Base-by-base conservation (phyloP, 2,797 vertebrate species). In the Acanthornis magna region DNA sequence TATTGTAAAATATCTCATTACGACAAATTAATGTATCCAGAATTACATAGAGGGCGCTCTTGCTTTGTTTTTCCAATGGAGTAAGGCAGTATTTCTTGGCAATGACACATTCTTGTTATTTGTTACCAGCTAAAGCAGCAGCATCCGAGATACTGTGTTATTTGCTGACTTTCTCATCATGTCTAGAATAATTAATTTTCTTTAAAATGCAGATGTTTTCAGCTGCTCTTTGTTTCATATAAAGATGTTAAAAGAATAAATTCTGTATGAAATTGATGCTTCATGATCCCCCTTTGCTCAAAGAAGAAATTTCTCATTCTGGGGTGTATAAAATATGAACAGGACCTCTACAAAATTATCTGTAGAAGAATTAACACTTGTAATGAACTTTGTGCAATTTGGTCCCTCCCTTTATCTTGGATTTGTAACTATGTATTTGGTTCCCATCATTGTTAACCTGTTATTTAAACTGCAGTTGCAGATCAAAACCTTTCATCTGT, bases 1-100 rank as follows among this genome's bases (percentile, higher is more conserved):
- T 73, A 29, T 81, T 90, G 38, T 85, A 68, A 88, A 94, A 75
- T 72, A 29, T 23, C 12, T 34, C 4, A 3, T 19, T 54, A 54
- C 30, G 67, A 38, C 26, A 25, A 66, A 80, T 45, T 62, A 79
- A 53, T 91, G 47, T 72, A 58, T 23, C 38, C 2, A 2, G 40
- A 75, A 67, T 47, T 96, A 54, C 76, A 73, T 16, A 97, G 95
- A 97, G 97, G 97, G 97, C 97, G 96, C 95, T 97, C 92, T 95
- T 96, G 94, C 85, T 95, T 98, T 26, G 20, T 76, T 89, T 97
- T 97, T 95, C 85, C 78, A 85, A 13, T 85, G 65, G 36, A 78
- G 45, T 70, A 85, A 50, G 22, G n/a, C 13, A 62, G 4, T 93
- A 75, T 91, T 91, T 91, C 65, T 26, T 23, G 89, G 18, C 50